Evolutionary conservation across 2,888 invertebrate genomes (phyloP).

Genomic region (Megastigmus dorsalis): DNA sequence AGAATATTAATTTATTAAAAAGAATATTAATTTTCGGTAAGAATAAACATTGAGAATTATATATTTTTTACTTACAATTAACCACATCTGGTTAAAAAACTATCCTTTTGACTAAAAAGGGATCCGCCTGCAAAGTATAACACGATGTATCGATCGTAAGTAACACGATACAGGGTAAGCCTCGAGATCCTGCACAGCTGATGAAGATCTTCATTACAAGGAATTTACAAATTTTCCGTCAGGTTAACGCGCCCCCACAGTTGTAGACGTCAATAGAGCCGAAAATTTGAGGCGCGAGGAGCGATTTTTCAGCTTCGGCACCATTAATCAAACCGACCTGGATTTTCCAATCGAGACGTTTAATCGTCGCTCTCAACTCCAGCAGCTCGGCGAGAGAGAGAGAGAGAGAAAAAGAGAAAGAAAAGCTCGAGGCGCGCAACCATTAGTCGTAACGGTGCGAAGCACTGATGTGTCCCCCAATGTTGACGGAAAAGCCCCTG

Average conservation of each 20-base stretch:
- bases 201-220: constrained; percentile 15
- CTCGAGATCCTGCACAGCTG: not conserved
- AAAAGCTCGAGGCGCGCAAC: constrained; percentile 55
- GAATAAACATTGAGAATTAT: no score
- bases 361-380: constrained; percentile 51
- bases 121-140: no score
- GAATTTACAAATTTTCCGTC: constrained; percentile 34
- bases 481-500: constrained; percentile 71
- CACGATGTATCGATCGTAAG: no score
- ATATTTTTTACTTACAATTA: no score
- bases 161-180: constrained; percentile 3
- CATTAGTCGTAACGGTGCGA: constrained; percentile 62
- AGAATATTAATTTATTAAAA: no score
- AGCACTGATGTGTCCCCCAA: constrained; percentile 66
- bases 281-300: constrained; percentile 45
- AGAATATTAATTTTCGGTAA: no score
- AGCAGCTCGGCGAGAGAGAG: not conserved
- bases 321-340: constrained; percentile 50
- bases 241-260: not conserved
- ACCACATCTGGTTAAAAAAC: no score
- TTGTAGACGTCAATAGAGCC: constrained; percentile 40
- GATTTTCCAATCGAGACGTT: constrained; percentile 49
- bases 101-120: no score
- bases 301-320: constrained; percentile 42
- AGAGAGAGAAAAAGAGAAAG: constrained; percentile 25